Percentiles rank a stretch among this genome's conserved stretches.
Evolutionary conservation across 2,797 vertebrate genomes (phyloP).

Genomic region (Neopelma chrysocephalum): DNA sequence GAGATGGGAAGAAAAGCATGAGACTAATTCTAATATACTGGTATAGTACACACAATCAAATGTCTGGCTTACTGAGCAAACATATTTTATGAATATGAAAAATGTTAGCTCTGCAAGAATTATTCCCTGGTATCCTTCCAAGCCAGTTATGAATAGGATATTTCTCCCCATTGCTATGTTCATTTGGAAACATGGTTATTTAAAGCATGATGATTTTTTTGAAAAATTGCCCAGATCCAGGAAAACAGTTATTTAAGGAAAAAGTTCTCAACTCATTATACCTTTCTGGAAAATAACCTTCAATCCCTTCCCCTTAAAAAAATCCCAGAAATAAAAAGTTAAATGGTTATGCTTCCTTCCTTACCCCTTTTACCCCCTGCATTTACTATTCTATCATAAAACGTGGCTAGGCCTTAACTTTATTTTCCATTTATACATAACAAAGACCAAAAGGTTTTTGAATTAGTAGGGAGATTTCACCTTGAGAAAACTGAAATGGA

Average conservation of each 20-base stretch:
- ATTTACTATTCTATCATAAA: not conserved
- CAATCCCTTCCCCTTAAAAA: not conserved
- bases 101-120: not conserved
- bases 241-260: not conserved
- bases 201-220: slow-evolving; percentile 4
- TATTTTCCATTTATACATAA: not conserved
- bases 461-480: not conserved
- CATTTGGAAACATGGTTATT: slow-evolving; percentile 38
- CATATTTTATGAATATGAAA: not conserved
- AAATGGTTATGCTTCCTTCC: not conserved
- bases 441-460: not conserved
- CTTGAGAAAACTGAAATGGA: not conserved
- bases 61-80: not conserved
- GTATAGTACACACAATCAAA: not conserved
- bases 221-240: not conserved
- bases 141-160: slow-evolving; percentile 9
- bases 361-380: not conserved
- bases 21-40: not conserved
- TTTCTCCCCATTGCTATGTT: slow-evolving; percentile 37
- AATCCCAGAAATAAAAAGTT: not conserved
- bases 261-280: slow-evolving; percentile 14
- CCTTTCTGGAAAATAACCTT: not conserved
- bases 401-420: not conserved
- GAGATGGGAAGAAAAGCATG: not conserved
- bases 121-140: slow-evolving; percentile 5